Evolutionary conservation across 2,888 invertebrate genomes (phyloP).

Genomic region (Mycalesis mineus): DNA sequence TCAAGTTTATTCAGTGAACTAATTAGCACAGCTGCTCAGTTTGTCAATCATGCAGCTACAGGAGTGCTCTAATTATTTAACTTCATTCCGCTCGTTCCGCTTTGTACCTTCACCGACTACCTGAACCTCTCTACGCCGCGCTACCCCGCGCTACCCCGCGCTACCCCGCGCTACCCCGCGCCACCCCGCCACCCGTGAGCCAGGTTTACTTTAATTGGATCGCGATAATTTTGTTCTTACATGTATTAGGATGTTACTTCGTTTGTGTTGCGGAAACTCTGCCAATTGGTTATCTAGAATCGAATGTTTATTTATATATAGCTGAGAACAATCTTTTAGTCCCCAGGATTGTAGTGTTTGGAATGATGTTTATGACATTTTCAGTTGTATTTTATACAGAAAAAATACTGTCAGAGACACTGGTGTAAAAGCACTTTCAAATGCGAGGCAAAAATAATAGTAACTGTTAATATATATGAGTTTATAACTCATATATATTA

Average conservation of each 20-base stretch:
- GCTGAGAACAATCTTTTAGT: too few relatives aligned
- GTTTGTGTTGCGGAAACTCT: conserved; percentile 25
- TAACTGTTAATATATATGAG: too few relatives aligned
- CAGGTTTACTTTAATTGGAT: conserved; percentile 46
- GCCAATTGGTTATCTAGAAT: conserved; percentile 13
- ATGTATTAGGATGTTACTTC: conserved; percentile 16
- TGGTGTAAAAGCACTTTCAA: too few relatives aligned
- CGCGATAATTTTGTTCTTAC: conserved; percentile 34
- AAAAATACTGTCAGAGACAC: too few relatives aligned
- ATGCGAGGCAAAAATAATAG: too few relatives aligned
- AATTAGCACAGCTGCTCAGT: conserved; percentile 62
- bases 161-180: too few relatives aligned
- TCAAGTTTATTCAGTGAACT: conserved; percentile 61
- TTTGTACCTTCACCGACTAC: conserved; percentile 30
- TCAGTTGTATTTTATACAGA: too few relatives aligned
- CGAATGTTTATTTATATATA: neutral
- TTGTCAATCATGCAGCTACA: conserved; percentile 60
- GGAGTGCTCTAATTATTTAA: conserved; percentile 49
- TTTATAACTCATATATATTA: too few relatives aligned
- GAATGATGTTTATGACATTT: too few relatives aligned
- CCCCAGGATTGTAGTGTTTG: too few relatives aligned
- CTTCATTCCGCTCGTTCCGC: conserved; percentile 42
- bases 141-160: neutral
- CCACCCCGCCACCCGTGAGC: conserved; percentile 27
- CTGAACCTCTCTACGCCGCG: neutral